phyloP scores from a whole-genome alignment of 2,797 vertebrate species.

The Hydrolagus colliei region DNA sequence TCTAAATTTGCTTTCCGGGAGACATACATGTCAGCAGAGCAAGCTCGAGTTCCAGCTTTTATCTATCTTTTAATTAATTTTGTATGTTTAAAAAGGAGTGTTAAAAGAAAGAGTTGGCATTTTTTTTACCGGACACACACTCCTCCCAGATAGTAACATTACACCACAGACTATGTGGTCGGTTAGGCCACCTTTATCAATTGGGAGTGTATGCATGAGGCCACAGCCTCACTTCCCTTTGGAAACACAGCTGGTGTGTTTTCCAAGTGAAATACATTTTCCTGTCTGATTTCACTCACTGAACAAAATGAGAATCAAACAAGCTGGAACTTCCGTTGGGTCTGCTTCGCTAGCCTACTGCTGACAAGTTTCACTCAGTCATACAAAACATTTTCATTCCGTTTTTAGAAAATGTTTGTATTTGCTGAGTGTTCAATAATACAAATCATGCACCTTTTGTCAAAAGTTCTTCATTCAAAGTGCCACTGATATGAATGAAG shows the following conservation, averaged over 20 bases:
- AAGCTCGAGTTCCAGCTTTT: no score
- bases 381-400: background rate
- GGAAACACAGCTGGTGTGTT: background rate
- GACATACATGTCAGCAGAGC: no score
- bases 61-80: no score
- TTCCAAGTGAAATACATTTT: background rate
- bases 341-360: background rate
- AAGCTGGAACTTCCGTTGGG: background rate
- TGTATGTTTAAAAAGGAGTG: no score
- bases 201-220: background rate
- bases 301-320: background rate
- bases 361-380: constrained; percentile 4
- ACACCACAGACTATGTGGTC: background rate
- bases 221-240: background rate
- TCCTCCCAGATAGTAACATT: background rate
- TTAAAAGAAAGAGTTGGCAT: background rate
- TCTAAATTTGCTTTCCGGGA: background rate
- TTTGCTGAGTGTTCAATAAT: background rate
- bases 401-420: no score
- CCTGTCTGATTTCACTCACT: background rate
- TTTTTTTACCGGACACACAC: background rate
- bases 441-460: background rate
- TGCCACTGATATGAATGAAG: background rate
- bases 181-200: background rate
- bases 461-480: background rate